These are phyloP conservation scores for Aporrectodea caliginosa DNA, from an alignment of 1,140 invertebrate species.

Conservation along the genomic window DNA sequence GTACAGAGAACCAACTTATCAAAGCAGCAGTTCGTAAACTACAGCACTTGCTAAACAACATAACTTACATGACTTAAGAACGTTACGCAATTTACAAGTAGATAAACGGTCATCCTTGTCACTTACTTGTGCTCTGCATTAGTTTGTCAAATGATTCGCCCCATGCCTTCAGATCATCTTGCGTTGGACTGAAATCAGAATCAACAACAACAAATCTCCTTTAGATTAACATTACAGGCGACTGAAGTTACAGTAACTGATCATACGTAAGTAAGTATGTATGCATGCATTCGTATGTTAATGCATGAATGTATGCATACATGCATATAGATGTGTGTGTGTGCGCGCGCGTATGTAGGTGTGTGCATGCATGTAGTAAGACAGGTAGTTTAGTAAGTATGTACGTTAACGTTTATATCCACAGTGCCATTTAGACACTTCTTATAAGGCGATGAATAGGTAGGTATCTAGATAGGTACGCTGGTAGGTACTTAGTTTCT, in stretches of 20 bases:
- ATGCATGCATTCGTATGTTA: neutral
- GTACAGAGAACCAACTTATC: too few species aligned
- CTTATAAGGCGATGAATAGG: too few species aligned
- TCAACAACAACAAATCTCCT: neutral
- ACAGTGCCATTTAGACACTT: too few species aligned
- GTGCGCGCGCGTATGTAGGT: neutral
- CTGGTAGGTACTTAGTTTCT: too few species aligned
- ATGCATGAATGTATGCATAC: neutral
- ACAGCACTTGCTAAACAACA: too few species aligned
- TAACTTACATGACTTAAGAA: too few species aligned
- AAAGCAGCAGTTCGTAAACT: too few species aligned
- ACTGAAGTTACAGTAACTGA: neutral
- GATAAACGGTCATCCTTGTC: neutral
- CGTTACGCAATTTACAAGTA: neutral
- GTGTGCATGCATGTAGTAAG: neutral
- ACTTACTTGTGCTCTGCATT: slow-evolving; percentile 18
- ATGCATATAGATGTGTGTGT: neutral
- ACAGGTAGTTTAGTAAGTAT: neutral
- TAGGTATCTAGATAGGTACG: too few species aligned
- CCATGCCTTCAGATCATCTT: neutral
- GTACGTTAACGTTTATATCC: too few species aligned
- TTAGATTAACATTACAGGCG: neutral
- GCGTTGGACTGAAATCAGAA: neutral
- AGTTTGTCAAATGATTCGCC: slow-evolving; percentile 21
- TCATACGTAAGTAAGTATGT: neutral